A percentile compares a stretch with the other conserved stretches of the same genome.
Evolutionary conservation across 2,888 invertebrate species (phyloP).

Genomic region (Tetramorium bicarinatum): DNA sequence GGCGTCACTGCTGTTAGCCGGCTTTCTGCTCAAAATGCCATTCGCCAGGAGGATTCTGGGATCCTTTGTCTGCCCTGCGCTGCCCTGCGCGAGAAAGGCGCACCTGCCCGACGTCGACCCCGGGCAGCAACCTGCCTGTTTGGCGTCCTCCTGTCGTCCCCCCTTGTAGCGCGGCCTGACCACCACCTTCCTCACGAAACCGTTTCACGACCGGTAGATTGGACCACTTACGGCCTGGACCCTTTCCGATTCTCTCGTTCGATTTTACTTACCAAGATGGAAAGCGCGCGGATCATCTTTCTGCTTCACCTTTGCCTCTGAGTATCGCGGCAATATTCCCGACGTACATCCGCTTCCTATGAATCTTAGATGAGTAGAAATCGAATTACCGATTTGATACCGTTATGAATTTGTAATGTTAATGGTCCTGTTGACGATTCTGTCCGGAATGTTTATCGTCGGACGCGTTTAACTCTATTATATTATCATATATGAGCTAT

Average conservation of each 20-base stretch:
- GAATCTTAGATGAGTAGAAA: constrained; percentile 21
- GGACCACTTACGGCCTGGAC: constrained; percentile 37
- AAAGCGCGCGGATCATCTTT: constrained; percentile 16
- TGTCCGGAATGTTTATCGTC: neutral
- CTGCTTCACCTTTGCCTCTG: constrained; percentile 4
- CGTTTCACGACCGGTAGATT: constrained; percentile 51
- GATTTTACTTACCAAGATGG: constrained; percentile 15
- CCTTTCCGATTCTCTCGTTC: constrained; percentile 41
- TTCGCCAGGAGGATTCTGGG: constrained; percentile 53
- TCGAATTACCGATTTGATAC: constrained; percentile 4
- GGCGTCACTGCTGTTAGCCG: constrained; percentile 45
- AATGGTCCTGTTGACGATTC: neutral
- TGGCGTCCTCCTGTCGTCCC: constrained; percentile 58
- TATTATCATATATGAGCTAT: neutral
- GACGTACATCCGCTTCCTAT: neutral
- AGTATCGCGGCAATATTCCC: neutral
- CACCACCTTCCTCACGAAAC: constrained; percentile 32
- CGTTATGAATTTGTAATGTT: constrained; percentile 23
- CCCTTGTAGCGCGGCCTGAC: constrained; percentile 6
- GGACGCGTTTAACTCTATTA: neutral
- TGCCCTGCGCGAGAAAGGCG: constrained; percentile 69
- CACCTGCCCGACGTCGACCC: constrained; percentile 79
- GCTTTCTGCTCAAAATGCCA: constrained; percentile 47
- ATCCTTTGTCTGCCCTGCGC: constrained; percentile 74
- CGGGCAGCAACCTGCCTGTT: constrained; percentile 70